These are phyloP conservation scores for Drosophila nr. perissopoda DNA, from an alignment of 2,888 invertebrate species.

Conservation along the genomic window DNA sequence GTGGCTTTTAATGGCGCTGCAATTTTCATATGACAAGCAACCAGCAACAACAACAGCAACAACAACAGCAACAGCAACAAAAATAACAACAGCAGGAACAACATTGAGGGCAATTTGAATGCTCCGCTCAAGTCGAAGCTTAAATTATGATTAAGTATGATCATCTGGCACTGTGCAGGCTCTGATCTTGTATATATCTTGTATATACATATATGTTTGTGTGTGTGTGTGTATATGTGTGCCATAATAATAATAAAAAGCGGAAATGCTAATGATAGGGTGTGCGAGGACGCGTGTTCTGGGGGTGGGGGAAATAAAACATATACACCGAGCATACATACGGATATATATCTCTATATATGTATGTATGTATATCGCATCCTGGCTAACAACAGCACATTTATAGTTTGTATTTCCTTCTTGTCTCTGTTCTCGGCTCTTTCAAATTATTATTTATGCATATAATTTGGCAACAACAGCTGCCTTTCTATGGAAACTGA, in stretches of 20 bases:
- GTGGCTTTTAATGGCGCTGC: slow-evolving; percentile 69
- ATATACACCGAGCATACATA: slow-evolving; percentile 35
- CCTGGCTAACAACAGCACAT: slow-evolving; percentile 56
- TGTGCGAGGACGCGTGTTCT: slow-evolving; percentile 35
- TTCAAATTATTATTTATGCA: slow-evolving; percentile 83
- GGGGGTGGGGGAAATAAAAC: slow-evolving; percentile 11
- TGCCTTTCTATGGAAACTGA: slow-evolving; percentile 72
- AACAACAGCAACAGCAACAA: background rate
- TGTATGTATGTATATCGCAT: slow-evolving; percentile 30
- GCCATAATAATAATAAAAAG: slow-evolving; percentile 84
- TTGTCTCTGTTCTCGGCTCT: slow-evolving; percentile 22
- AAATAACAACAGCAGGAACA: slow-evolving; percentile 6
- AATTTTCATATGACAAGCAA: slow-evolving; percentile 78
- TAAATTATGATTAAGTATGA: slow-evolving; percentile 83
- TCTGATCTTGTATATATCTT: slow-evolving; percentile 9
- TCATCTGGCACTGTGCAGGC: slow-evolving; percentile 63
- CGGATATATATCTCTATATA: slow-evolving; percentile 27
- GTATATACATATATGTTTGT: background rate
- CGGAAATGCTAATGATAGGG: slow-evolving; percentile 85
- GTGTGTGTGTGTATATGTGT: slow-evolving; percentile 8
- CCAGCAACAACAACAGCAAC: slow-evolving; percentile 34
- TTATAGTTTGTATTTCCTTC: slow-evolving; percentile 66
- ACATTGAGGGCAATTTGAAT: slow-evolving; percentile 66
- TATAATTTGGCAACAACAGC: slow-evolving; percentile 80
- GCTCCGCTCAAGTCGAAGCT: slow-evolving; percentile 55